Base-by-base conservation (phyloP, 2,113 vertebrate species). In the Parus major region DNA sequence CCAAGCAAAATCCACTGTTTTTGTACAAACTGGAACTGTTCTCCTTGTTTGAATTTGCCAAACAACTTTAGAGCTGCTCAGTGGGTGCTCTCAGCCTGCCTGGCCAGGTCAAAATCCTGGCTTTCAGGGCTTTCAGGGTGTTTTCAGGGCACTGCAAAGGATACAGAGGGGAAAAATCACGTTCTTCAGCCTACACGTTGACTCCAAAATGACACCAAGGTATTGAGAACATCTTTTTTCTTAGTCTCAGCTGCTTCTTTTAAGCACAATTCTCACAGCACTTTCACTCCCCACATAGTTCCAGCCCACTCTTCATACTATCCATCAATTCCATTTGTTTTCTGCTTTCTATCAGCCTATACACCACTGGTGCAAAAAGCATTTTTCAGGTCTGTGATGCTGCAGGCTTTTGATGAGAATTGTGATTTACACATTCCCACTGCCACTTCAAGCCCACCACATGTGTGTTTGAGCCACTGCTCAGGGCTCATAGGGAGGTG, bases 401-500 rank as follows among this genome's bases (percentile, higher is more conserved):
- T 46, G 11, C 11, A 78, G 17, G 4, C 6, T 65, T 86, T 36
- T 65, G n/a, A 44, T 52, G 53, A 50, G 12, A 44, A 47, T 10
- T 56, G 31, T 64, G 55, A 44, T 68, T 63, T 71, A 63, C 36
- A 50, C 24, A 16, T 56, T 86, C 82, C 77, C 73, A 70, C 5
- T 78, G 23, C 31, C 11, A 25, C 50, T 53, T 61, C 41, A 60
- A 59, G 53, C 10, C 9, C 10, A 66, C 10, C 20, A 22, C 2
- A 0, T 2, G 2, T 35, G 2, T 42, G 24, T 53, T 27, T 57
- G 42, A 73, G 47, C 20, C 46, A 29, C 71, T n/a, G 24, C 31
- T 78, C 23, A 14, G 57, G 22, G 20, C 10, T 71, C 33, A 39
- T 7, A 22, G 11, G 0, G 0, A 79, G 28, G 0, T 13, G 5